A percentile compares a stretch with the other conserved stretches of the same genome.
Evolutionary conservation across 2,888 invertebrate genomes (phyloP).

Genomic region (Arenicola marina): DNA sequence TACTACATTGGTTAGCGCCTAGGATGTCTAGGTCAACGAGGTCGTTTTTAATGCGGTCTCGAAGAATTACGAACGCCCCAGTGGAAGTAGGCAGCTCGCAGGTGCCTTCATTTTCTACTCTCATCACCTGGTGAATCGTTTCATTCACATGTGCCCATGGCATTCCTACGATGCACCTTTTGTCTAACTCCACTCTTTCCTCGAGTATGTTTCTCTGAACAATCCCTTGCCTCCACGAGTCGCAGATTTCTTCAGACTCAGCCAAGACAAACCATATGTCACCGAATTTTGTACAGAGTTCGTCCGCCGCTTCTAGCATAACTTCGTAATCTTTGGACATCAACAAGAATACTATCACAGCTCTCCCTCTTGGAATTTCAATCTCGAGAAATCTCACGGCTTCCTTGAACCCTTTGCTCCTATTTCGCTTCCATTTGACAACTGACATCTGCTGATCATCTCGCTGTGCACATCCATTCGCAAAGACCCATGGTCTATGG

Average conservation of each 20-base stretch:
- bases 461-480: conserved; percentile 38
- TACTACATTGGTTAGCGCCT: conserved; percentile 26
- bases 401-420: conserved; percentile 39
- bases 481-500: conserved; percentile 39
- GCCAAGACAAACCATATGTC: conserved; percentile 40
- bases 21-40: conserved; percentile 39
- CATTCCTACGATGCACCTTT: conserved; percentile 3
- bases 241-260: conserved; percentile 33
- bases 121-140: conserved; percentile 22
- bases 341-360: conserved; percentile 36
- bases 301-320: conserved; percentile 38
- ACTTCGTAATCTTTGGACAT: conserved; percentile 38
- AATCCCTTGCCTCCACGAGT: conserved; percentile 30
- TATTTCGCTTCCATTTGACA: conserved; percentile 37
- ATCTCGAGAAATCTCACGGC: conserved; percentile 32
- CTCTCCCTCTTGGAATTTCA: conserved; percentile 36
- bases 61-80: conserved; percentile 33
- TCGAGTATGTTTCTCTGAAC: conserved; percentile 25
- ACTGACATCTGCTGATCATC: conserved; percentile 19
- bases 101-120: neutral
- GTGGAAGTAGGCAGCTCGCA: conserved; percentile 35
- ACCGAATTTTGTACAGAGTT: conserved; percentile 34
- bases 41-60: conserved; percentile 33
- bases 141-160: conserved; percentile 7
- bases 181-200: conserved; percentile 10